Evolutionary conservation across 2,113 vertebrate species (phyloP).

Genomic region (Nannobrachium achirus): DNA sequence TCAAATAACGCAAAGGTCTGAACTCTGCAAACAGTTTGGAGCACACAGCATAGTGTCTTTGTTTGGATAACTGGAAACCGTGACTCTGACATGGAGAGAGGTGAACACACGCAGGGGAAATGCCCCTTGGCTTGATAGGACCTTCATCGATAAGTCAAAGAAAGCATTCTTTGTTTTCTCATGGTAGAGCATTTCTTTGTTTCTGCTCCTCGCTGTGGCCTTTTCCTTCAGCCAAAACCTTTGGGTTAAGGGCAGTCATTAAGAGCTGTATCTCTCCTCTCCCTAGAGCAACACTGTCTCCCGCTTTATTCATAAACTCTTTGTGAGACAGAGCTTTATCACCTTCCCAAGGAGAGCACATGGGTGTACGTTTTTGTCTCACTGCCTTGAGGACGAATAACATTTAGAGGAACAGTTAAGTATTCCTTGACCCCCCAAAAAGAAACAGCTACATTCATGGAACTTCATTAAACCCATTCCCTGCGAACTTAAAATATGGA

Average conservation of each 20-base stretch:
- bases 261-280: slow-evolving; percentile 65
- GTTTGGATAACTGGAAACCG: slow-evolving; percentile 44
- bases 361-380: slow-evolving; percentile 54
- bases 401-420: slow-evolving; percentile 57
- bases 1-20: background rate
- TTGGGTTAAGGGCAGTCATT: slow-evolving; percentile 59
- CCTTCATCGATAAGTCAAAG: slow-evolving; percentile 52
- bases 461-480: background rate
- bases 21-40: slow-evolving; percentile 16
- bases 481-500: too few relatives aligned
- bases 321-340: slow-evolving; percentile 66
- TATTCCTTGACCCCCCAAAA: slow-evolving; percentile 58
- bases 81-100: slow-evolving; percentile 44
- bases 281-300: slow-evolving; percentile 59
- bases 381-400: slow-evolving; percentile 67
- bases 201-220: slow-evolving; percentile 46
- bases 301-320: slow-evolving; percentile 65
- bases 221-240: slow-evolving; percentile 73
- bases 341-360: slow-evolving; percentile 69
- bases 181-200: slow-evolving; percentile 70
- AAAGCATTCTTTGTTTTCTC: slow-evolving; percentile 63
- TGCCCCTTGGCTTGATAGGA: slow-evolving; percentile 47
- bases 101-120: slow-evolving; percentile 56
- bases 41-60: slow-evolving; percentile 20
- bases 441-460: slow-evolving; percentile 68